phyloP scores from a whole-genome alignment of 2,113 vertebrate genomes.

The Pluvialis apricaria region DNA sequence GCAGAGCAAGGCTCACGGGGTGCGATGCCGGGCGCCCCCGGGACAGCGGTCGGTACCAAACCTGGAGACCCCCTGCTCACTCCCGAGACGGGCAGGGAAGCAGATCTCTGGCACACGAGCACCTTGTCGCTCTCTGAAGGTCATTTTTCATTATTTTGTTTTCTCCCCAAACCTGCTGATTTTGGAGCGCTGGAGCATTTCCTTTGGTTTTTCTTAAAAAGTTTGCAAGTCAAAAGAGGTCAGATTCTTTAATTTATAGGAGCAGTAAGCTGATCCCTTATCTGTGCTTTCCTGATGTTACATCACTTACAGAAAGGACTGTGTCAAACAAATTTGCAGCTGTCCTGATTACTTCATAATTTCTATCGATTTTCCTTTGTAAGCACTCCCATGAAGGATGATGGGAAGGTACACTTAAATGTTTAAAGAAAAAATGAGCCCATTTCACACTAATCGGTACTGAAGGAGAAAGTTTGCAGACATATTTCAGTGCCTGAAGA shows the following conservation, averaged over 20 bases:
- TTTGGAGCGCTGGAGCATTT: neutral
- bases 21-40: fast-evolving
- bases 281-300: neutral
- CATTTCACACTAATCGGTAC: neutral
- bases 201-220: neutral
- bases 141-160: neutral
- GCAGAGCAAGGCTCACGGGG: neutral
- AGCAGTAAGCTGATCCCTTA: neutral
- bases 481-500: neutral
- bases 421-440: neutral
- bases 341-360: neutral
- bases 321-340: neutral
- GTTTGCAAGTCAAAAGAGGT: neutral
- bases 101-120: neutral
- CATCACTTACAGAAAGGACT: neutral
- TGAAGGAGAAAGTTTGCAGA: neutral
- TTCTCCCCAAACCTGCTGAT: neutral
- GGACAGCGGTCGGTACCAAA: neutral
- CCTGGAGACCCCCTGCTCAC: neutral
- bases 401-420: neutral
- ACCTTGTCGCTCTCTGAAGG: neutral
- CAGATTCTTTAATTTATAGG: neutral
- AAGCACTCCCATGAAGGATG: neutral
- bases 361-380: neutral
- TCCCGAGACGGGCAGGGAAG: neutral